Base-by-base conservation (phyloP, 2,113 vertebrate species). In the Charina bottae region DNA sequence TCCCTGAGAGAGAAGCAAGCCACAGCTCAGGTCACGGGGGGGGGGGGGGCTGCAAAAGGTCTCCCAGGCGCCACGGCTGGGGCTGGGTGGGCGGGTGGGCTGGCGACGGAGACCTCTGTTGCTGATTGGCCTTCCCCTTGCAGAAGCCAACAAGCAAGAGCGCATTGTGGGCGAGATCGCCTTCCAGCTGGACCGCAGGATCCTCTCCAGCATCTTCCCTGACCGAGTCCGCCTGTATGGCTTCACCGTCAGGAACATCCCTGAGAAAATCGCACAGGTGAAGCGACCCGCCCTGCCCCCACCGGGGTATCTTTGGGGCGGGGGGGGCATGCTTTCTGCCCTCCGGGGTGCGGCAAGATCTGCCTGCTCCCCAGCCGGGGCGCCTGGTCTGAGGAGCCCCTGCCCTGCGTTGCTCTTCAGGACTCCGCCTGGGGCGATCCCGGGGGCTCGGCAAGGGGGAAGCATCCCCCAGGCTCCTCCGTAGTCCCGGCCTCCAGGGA, bases 161-260 rank as follows among this genome's bases (percentile, higher is more conserved):
- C 96, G 96, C 56, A 78, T 98, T 42, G 91, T 98, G 26, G 98
- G 98, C 1, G 98, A 98, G 95, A 96, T 98, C 1, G 97, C 97
- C 87, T 98, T 97, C 95, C 98, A 98, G 91, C 94, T 98, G 90
- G 98, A 98, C 83, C 97, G 96, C 64, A 97, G 98, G 89, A 98
- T 98, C 94, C 96, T 98, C 37, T 96, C 97, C 62, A 62, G 94
- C 59, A 87, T 98, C 89, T 98, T 98, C 93, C 97, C 96, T 0
- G 92, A 97, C 68, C 96, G 96, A 0, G 92, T 85, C 11, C 97
- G 97, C 2, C 95, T 98, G 91, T 98, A 98, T 0, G 98, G 98
- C 54, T 98, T 98, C 97, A 98, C 97, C 0, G 94, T 98, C 85
- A 86, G 93, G 88, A 98, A 98, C 92, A 97, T 98, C 54, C 96